These are phyloP conservation scores for Montipora capitata DNA, from an alignment of 92 coral and sea anemone species.

Conservation along the genomic window DNA sequence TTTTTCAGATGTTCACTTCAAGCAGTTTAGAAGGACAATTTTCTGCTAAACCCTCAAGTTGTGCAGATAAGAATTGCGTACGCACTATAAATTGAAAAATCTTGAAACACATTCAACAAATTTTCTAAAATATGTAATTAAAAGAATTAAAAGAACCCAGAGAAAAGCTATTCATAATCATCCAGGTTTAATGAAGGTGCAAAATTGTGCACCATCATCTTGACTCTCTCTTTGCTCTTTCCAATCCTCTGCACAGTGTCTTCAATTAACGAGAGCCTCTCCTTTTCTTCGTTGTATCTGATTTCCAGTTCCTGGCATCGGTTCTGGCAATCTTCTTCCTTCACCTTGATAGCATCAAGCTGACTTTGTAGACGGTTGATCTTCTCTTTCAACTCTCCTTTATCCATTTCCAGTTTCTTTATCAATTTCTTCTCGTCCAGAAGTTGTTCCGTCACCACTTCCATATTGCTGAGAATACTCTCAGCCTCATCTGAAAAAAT, in stretches of 20 bases:
- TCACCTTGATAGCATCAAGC: slow-evolving; percentile 70
- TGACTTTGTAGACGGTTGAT: slow-evolving; percentile 88
- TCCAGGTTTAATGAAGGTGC: slow-evolving; percentile 93
- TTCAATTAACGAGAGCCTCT: slow-evolving; percentile 87
- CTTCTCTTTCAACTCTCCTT: slow-evolving; percentile 77
- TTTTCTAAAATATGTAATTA: neutral
- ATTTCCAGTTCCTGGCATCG: slow-evolving; percentile 84
- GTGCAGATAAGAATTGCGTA: no score
- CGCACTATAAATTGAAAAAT: no score
- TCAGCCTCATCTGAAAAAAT: slow-evolving; percentile 88
- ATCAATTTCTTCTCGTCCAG: slow-evolving; percentile 90
- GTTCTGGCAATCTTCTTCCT: slow-evolving; percentile 74
- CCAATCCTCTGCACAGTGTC: slow-evolving; percentile 94
- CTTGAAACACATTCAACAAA: neutral
- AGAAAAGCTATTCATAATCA: slow-evolving; percentile 60
- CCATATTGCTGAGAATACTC: slow-evolving; percentile 86
- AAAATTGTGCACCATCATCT: slow-evolving; percentile 94
- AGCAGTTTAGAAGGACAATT: no score
- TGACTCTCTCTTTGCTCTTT: slow-evolving; percentile 96
- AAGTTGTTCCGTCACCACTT: slow-evolving; percentile 88
- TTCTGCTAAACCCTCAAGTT: no score
- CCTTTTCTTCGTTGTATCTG: slow-evolving; percentile 88
- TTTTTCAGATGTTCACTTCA: no score
- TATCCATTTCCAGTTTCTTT: slow-evolving; percentile 88
- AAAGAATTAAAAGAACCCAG: neutral